Evolutionary conservation across 2,797 vertebrate genomes (phyloP).

Genomic region (Pseudomugil tenellus): DNA sequence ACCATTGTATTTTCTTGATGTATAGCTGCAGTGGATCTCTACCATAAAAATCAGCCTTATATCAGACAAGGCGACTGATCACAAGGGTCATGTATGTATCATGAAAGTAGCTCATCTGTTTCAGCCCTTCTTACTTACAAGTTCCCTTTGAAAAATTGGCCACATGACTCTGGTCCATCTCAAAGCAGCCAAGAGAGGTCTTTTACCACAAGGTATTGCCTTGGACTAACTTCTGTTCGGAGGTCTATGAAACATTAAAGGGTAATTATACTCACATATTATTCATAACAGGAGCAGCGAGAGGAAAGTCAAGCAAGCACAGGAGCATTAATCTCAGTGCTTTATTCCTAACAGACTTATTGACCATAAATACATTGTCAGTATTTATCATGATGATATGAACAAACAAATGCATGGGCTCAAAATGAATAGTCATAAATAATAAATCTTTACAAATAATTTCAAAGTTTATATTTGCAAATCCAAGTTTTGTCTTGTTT

Average conservation of each 20-base stretch:
- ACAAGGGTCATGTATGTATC: slow-evolving; percentile 39
- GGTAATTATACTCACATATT: slow-evolving; percentile 16
- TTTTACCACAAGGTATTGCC: slow-evolving; percentile 7
- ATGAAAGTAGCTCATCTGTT: slow-evolving; percentile 42
- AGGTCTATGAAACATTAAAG: slow-evolving; percentile 11
- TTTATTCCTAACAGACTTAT: neutral
- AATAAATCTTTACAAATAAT: too few relatives aligned
- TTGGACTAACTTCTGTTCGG: slow-evolving; percentile 9
- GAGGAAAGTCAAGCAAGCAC: slow-evolving; percentile 6
- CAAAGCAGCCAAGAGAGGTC: slow-evolving; percentile 18
- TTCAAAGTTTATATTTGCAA: too few relatives aligned
- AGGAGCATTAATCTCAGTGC: neutral
- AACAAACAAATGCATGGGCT: too few relatives aligned
- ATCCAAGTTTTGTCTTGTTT: too few relatives aligned
- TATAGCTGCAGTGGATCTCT: slow-evolving; percentile 36
- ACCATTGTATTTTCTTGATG: slow-evolving; percentile 36
- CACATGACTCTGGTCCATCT: slow-evolving; percentile 33
- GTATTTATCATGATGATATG: slow-evolving; percentile 4
- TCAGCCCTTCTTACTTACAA: slow-evolving; percentile 42
- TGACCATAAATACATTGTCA: neutral
- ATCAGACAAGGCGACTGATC: slow-evolving; percentile 45
- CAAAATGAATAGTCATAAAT: too few relatives aligned
- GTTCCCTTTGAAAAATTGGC: slow-evolving; percentile 21
- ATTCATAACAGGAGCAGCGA: slow-evolving; percentile 7
- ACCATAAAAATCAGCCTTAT: slow-evolving; percentile 27